These are phyloP conservation scores for Drosophila cognata DNA, from an alignment of 2,888 invertebrate species.

Conservation along the genomic window DNA sequence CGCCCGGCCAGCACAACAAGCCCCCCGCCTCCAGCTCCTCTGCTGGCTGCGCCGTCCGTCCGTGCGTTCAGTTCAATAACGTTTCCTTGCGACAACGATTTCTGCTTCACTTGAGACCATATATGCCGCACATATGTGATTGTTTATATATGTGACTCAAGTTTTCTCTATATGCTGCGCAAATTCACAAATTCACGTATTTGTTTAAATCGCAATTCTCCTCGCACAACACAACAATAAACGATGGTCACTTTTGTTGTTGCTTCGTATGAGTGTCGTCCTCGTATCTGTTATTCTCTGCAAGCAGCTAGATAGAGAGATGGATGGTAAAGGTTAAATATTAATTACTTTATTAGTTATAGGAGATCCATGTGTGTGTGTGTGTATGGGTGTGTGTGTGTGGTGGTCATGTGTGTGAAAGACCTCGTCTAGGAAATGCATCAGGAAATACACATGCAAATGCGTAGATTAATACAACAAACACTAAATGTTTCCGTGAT, in stretches of 20 bases:
- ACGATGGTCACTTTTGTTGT: constrained; percentile 44
- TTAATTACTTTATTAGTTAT: constrained; percentile 20
- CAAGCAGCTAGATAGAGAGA: constrained; percentile 37
- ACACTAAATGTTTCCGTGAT: neutral
- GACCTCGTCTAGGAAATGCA: constrained; percentile 34
- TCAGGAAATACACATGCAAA: constrained; percentile 37
- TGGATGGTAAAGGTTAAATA: constrained; percentile 23
- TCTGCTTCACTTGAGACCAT: constrained; percentile 16
- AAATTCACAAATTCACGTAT: constrained; percentile 44
- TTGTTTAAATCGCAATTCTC: constrained; percentile 72
- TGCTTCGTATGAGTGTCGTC: constrained; percentile 30
- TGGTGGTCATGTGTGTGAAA: neutral
- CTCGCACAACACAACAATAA: constrained; percentile 10
- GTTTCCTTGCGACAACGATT: constrained; percentile 55
- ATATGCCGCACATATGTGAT: constrained; percentile 9
- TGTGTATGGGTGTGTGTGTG: neutral
- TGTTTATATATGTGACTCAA: constrained; percentile 23
- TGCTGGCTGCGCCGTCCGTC: constrained; percentile 61
- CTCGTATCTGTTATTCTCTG: constrained; percentile 45
- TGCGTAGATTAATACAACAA: neutral
- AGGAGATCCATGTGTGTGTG: neutral
- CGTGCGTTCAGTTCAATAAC: constrained; percentile 70
- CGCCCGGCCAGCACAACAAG: constrained; percentile 67
- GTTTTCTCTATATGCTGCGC: constrained; percentile 20
- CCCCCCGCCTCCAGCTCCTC: constrained; percentile 6